phyloP scores from a whole-genome alignment of 2,888 invertebrate genomes.

The Formica aserva region DNA sequence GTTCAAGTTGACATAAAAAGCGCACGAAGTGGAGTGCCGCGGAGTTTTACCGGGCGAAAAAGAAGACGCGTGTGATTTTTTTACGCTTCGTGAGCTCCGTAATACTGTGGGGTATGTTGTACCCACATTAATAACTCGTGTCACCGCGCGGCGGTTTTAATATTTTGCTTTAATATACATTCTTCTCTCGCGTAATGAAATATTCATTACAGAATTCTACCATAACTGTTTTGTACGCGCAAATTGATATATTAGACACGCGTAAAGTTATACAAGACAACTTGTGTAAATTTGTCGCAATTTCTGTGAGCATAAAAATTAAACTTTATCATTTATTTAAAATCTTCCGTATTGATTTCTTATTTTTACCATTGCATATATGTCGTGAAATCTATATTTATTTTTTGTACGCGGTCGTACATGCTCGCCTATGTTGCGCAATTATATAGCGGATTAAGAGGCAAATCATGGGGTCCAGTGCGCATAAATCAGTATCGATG shows the following conservation, averaged over 20 bases:
- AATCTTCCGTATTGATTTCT: background rate
- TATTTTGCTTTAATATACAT: slow-evolving; percentile 55
- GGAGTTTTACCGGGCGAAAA: background rate
- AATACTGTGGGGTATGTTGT: slow-evolving; percentile 55
- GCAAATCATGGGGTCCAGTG: slow-evolving; percentile 40
- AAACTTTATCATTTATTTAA: background rate
- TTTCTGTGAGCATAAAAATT: background rate
- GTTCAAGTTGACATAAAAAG: slow-evolving; percentile 21
- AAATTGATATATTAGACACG: slow-evolving; percentile 22
- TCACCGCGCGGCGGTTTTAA: slow-evolving; percentile 40
- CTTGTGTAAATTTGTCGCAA: background rate
- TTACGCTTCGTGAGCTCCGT: slow-evolving; percentile 76
- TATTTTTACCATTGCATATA: background rate
- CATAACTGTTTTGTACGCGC: slow-evolving; percentile 32
- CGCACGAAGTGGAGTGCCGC: background rate
- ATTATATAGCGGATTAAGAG: slow-evolving; percentile 28
- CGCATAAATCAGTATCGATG: slow-evolving; percentile 75
- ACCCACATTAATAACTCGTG: slow-evolving; percentile 58
- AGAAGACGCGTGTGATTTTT: slow-evolving; percentile 81
- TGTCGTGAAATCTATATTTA: background rate
- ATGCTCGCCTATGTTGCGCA: background rate
- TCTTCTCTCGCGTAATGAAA: slow-evolving; percentile 59
- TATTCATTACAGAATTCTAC: slow-evolving; percentile 59
- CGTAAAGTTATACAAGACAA: slow-evolving; percentile 19
- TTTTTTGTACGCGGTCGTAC: background rate